Evolutionary conservation across 2,888 invertebrate species (phyloP), one percentile per base, ranked within the genome.

Genomic region (Autographa pulchrina): DNA sequence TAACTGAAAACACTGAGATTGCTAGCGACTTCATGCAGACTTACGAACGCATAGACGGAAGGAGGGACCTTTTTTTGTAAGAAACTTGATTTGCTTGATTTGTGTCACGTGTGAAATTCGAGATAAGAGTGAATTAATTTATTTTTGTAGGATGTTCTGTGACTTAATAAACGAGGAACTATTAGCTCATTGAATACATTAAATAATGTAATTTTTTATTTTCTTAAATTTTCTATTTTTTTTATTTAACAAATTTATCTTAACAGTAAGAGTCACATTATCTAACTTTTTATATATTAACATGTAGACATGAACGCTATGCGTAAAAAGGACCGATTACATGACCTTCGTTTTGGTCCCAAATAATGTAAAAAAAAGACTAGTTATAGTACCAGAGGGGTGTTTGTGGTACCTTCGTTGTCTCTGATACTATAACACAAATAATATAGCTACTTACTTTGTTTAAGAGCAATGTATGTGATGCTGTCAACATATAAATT

Each of bases 41-140:
- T 25, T 38, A 64, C 5, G 14, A 76, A 68, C 11, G 56, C 0
- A 58, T 76, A 80, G 80, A 18, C 31, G 66, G n/a, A 31, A 2
- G 62, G 25, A 9, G 43, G 7, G 18, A 31, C 56, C 65, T 20
- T 7, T 35, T 64, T 64, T 63, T 64, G 38, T 35, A 41, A 11
- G 35, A 62, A 76, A 54, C 41, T 7, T 8, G 0, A 1, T 8
- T n/a, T 56, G 7, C 20, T 43, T 0, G 18, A 25, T 43, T 74
- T 64, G 16, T 52, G 18, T 25, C 41, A 35, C 31, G 54, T 78
- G 11, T 9, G 64, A 8, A 56, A 56, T 56, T 56, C 11, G 20
- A 20, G 54, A 56, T 25, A 56, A 56, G 54, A 13, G 4, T 54
- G 54, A 7, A 11, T 54, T 20, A 20, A 20, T 56, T 25, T 11